phyloP scores from a whole-genome alignment of 2,888 invertebrate species.

The Chrysolina americana region DNA sequence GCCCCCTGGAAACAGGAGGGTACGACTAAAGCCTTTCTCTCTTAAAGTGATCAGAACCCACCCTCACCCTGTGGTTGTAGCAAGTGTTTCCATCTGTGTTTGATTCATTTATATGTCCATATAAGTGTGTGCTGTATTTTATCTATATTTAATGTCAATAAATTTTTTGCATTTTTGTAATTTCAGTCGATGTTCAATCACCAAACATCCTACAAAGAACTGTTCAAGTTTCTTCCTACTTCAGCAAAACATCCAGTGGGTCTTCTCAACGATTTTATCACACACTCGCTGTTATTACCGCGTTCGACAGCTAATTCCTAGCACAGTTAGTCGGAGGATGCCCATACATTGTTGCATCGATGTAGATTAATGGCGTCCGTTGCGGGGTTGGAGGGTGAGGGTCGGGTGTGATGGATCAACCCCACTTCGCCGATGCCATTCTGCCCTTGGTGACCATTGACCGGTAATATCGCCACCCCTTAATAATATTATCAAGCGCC shows the following conservation, averaged over 20 bases:
- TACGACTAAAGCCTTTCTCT: no score
- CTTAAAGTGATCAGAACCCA: no score
- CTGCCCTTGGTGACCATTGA: conserved; percentile 58
- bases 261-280: not conserved
- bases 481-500: conserved; percentile 63
- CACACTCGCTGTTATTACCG: not conserved
- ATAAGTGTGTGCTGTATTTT: no score
- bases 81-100: no score
- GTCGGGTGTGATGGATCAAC: conserved; percentile 42
- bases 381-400: conserved; percentile 40
- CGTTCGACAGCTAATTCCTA: conserved; percentile 1
- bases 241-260: not conserved
- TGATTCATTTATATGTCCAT: no score
- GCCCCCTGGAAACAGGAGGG: no score
- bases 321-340: conserved; percentile 47
- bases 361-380: conserved; percentile 62
- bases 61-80: no score
- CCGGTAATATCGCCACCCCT: conserved; percentile 61
- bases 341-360: conserved; percentile 65
- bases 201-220: no score
- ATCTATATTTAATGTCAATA: no score
- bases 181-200: no score
- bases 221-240: not conserved
- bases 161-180: no score
- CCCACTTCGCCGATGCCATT: conserved; percentile 35